Base-by-base conservation (phyloP, 2,888 invertebrate species). In the Noctua pronuba region DNA sequence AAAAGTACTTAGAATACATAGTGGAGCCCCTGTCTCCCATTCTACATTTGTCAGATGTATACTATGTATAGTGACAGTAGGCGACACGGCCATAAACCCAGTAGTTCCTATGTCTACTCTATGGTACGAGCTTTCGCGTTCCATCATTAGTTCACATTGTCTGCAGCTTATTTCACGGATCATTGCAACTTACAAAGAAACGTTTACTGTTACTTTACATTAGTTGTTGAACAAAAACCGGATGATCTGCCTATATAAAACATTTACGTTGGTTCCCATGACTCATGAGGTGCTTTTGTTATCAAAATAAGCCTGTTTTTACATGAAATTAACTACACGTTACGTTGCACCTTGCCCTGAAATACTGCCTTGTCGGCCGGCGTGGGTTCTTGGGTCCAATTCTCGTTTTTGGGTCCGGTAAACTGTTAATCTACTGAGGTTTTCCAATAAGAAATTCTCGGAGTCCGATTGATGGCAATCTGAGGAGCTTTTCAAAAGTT, bases 171-270 rank as follows among this genome's bases (percentile, higher is more conserved):
- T 91, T 91, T 91, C 91, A 91, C 89, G 91, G 91, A 86, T 85
- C 89, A 91, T 85, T 91, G 91, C 88, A 88, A 72, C 86, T 86
- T 82, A 90, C 88, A 90, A 90, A 84, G 89, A 87, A 90, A 88
- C 77, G 77, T 81, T 85, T 83, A 88, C 88, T 60, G 88, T 88
- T 88, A 88, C 52, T 84, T 87, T 86, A 85, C 88, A 87, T 88
- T 88, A 86, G 89, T 84, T 82, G 75, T 75, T 84, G 82, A 86
- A 88, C 89, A 88, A 88, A 88, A 88, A 88, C 89, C 88, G 89
- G 89, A 88, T 88, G 89, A 88, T 88, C 86, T 83, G 75, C 71
- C 80, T 84, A 81, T 88, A 84, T 77, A 80, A 85, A 85, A 85
- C 82, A 79, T 84, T 86, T 73, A 81, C 77, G 68, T 73, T 70